Evolutionary conservation across 64 coral and sea anemone genomes (phyloP), one percentile per base, ranked within the genome.

Genomic region (Stylophora pistillata): DNA sequence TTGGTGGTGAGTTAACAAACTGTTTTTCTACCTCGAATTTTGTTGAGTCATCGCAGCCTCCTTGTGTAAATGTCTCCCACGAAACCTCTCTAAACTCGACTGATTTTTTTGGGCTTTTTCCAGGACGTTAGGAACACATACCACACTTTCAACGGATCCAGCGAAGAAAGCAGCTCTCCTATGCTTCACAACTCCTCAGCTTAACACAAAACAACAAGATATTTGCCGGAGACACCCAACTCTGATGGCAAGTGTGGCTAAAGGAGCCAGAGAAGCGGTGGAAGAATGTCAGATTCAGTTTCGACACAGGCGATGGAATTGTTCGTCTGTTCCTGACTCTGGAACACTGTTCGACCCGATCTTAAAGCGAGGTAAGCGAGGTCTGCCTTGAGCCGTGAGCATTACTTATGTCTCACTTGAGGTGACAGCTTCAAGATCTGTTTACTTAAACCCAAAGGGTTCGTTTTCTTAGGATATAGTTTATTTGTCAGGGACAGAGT

Each of bases 121-220:
- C 83, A 97, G 95, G 95, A 93, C 91, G 32, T 88, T 97, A 74
- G 95, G 95, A 83, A 97, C 95, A 31, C 95, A 90, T 56, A 87
- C 93, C n/a, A 57, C 94, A 4, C 58, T 91, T 28, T 89, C 95
- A 74, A 86, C 95, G 23, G 95, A 97, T 47, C 91, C 95, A 25
- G 91, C 82, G 41, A 97, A 93, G 52, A 93, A 93, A 56, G 87
- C 87, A 52, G 62, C 80, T 16, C 92, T 97, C 75, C 63, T 93
- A 62, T 97, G 95, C 37, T 89, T 86, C 55, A 85, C 93, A 52
- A 97, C 91, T 75, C 95, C 91, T 52, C 87, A 97, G 66, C 77
- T 97, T 18, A 97, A 97, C 77, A 55, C 76, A 34, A 97, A 74
- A 78, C 95, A 97, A 84, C 88, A 79, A 20, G 91, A 93, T 76